Conservation (phyloP, 2,113 vertebrate genomes). For the Cephalopterus ornatus region DNA sequence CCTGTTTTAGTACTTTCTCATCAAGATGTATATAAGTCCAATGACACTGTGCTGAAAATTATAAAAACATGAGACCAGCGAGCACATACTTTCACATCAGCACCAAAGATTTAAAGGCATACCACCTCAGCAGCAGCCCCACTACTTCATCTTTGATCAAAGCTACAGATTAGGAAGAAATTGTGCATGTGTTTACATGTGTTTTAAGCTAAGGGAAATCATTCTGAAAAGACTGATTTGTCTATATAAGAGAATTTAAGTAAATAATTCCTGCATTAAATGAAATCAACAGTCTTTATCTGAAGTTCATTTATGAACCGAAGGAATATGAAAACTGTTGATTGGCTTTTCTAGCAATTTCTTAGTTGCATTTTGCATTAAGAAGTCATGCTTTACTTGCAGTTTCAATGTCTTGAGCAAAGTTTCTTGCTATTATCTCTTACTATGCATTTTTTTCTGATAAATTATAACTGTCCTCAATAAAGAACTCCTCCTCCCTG, state of each 20-base stretch:
- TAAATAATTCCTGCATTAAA: neutral
- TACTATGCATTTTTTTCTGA: neutral
- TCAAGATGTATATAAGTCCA: constrained; percentile 36
- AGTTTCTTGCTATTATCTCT: neutral
- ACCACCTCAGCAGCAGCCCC: neutral
- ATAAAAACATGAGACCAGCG: neutral
- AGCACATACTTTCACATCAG: neutral
- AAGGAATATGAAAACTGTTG: neutral
- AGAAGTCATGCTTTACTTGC: neutral
- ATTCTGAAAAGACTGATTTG: neutral
- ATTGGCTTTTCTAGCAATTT: neutral
- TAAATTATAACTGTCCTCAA: neutral
- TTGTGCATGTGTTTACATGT: neutral
- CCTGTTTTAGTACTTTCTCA: constrained; percentile 58
- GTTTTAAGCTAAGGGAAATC: neutral
- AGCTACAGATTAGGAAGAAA: neutral
- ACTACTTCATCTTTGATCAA: neutral
- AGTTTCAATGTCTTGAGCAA: neutral
- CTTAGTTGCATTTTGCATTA: neutral
- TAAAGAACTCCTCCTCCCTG: neutral
- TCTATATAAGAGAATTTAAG: neutral
- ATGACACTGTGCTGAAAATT: constrained; percentile 43
- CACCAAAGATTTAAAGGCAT: constrained; percentile 1
- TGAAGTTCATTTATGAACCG: neutral
- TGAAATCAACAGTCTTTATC: neutral